Conservation (phyloP, 2,888 invertebrate genomes). For the Eumerus sabulonum region DNA sequence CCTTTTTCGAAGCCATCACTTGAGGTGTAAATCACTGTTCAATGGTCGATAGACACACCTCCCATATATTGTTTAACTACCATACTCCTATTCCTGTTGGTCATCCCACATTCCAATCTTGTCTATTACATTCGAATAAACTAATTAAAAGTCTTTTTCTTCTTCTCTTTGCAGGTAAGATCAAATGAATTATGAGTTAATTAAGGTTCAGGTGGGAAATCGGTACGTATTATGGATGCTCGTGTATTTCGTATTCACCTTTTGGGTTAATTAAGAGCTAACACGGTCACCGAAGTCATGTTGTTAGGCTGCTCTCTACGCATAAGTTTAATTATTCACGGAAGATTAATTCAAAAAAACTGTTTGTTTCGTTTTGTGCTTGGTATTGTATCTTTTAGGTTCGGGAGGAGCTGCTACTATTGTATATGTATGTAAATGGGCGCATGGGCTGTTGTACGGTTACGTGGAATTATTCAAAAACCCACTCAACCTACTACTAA, state of each 20-base stretch:
- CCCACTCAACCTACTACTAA: constrained; percentile 8
- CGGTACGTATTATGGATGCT: constrained; percentile 41
- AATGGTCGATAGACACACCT: too few relatives aligned
- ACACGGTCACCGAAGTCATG: constrained; percentile 2
- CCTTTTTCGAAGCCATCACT: too few relatives aligned
- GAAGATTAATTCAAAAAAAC: constrained; percentile 39
- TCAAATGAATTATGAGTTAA: constrained; percentile 55
- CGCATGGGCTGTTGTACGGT: background rate
- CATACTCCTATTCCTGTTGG: background rate
- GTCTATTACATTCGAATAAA: constrained; percentile 25
- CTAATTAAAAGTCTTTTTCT: constrained; percentile 43
- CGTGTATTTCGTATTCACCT: constrained; percentile 19
- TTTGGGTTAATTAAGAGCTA: constrained; percentile 33
- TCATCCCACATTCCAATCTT: background rate
- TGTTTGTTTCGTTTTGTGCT: constrained; percentile 29
- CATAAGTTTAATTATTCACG: constrained; percentile 51
- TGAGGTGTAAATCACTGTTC: too few relatives aligned
- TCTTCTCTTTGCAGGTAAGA: constrained; percentile 57
- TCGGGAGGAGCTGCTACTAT: background rate
- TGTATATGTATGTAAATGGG: constrained; percentile 28
- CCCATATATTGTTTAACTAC: too few relatives aligned
- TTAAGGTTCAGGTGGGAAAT: constrained; percentile 39
- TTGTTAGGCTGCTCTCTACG: background rate
- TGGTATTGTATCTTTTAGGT: background rate
- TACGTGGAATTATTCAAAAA: background rate